Base-by-base conservation (phyloP, 2,888 invertebrate genomes). In the Drosophila peninsularis region DNA sequence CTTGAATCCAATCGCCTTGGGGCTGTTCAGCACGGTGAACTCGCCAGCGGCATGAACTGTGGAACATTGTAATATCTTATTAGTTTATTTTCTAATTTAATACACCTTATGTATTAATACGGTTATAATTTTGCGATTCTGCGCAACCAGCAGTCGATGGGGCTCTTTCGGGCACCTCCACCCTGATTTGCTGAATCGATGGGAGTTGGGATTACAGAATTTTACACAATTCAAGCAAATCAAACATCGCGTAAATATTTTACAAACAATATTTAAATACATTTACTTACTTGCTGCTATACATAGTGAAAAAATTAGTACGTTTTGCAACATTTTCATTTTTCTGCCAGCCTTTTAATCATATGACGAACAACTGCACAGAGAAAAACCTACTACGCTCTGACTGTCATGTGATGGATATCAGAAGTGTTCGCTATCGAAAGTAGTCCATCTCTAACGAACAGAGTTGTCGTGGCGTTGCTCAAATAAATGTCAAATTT, bases 21-120 rank as follows among this genome's bases (percentile, higher is more conserved):
- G 96, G 82, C 94, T 94, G 88, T 95, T 94, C 62, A 96, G 92
- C 62, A 97, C 92, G 49, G 94, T 94, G 65, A 97, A 94, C 92
- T 96, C 95, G 32, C 92, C 92, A 63, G 83, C 74, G 32, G 91
- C 92, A 55, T 87, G 78, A 63, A 89, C 92, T 91, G 63, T 21
- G 2, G 13, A 67, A 64, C 34, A 13, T 13, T 49, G 6, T 7
- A 58, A 17, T 32, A 32, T 17, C 13, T 17, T 13, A 10, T 34
- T 17, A 27, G 34, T 36, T 49, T 3, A 37, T 17, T n/a, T 32
- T 14, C n/a, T 11, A 17, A 10, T 21, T 5, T 11, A 36, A 17
- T 17, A 17, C 7, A 27, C 13, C 13, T 19, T n/a, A 37, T 21
- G 11, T 30, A 37, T 9, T 27, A 45, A 50, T 50, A 32, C 27